Conservation (phyloP, 1,140 invertebrate species). For the Anoplolepis gracilipes region DNA sequence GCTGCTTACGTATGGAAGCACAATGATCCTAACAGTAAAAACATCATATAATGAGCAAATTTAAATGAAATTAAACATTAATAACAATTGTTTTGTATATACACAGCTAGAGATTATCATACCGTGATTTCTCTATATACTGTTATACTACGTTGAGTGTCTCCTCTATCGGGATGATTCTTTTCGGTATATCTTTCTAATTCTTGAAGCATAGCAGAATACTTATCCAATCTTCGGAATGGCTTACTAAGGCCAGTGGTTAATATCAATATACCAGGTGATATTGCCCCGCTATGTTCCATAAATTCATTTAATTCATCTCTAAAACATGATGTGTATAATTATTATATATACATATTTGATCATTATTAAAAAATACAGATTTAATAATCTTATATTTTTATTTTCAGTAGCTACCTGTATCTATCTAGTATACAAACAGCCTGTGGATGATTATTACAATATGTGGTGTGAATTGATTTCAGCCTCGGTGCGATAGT, state of each 20-base stretch:
- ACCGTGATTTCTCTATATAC: conserved; percentile 98
- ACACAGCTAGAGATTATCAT: conserved; percentile 55
- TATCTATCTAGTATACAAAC: conserved; percentile 96
- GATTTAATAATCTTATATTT: neutral
- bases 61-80: conserved; percentile 39
- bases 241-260: conserved; percentile 97
- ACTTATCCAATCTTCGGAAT: conserved; percentile 97
- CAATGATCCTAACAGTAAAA: conserved; percentile 90
- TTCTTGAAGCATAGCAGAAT: conserved; percentile 97
- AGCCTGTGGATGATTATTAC: conserved; percentile 96
- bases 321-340: conserved; percentile 84
- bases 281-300: conserved; percentile 93
- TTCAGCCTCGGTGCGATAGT: conserved; percentile 95
- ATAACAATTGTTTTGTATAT: conserved; percentile 68
- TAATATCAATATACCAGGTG: conserved; percentile 94
- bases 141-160: conserved; percentile 96
- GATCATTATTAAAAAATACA: neutral
- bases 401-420: conserved; percentile 88
- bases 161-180: conserved; percentile 97
- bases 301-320: conserved; percentile 95
- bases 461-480: conserved; percentile 94
- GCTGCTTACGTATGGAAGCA: conserved; percentile 94
- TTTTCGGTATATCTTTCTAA: conserved; percentile 98
- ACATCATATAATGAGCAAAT: conserved; percentile 7
- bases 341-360: conserved; percentile 5